Evolutionary conservation across 2,113 vertebrate species (phyloP).

Genomic region (Theropithecus gelada): DNA sequence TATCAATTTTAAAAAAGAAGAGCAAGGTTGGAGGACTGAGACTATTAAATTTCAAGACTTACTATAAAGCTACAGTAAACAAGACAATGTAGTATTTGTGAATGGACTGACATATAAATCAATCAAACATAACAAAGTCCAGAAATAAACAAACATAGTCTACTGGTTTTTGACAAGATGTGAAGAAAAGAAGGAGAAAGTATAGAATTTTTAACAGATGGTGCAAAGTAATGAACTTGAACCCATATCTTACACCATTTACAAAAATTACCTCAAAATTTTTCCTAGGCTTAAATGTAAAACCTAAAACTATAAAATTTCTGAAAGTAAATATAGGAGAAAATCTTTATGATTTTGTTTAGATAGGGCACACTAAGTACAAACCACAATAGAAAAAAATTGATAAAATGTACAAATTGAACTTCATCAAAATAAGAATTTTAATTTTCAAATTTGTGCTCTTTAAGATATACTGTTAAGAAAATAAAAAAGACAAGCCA

Average conservation of each 20-base stretch:
- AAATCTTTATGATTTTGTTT: conserved; percentile 30
- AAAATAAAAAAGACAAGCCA: neutral
- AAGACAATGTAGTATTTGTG: neutral
- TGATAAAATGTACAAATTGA: neutral
- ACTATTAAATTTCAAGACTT: neutral
- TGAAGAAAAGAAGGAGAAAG: conserved; percentile 15
- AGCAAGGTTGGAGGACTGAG: neutral
- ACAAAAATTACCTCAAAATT: conserved; percentile 12
- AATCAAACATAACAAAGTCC: neutral
- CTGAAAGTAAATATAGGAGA: neutral
- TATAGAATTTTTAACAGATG: neutral
- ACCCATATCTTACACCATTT: neutral
- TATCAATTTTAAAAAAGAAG: neutral
- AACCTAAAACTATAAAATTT: neutral
- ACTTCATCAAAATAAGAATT: conserved; percentile 29
- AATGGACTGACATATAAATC: neutral
- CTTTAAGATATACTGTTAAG: neutral
- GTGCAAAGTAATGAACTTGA: neutral
- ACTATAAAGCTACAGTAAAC: neutral
- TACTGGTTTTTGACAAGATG: neutral
- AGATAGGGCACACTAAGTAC: neutral
- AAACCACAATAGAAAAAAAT: neutral
- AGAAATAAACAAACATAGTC: conserved; percentile 18
- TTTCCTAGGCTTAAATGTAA: neutral
- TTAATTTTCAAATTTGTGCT: neutral